Evolutionary conservation across 1,140 invertebrate genomes (phyloP).

Genomic region (Parapsyche elsis): DNA sequence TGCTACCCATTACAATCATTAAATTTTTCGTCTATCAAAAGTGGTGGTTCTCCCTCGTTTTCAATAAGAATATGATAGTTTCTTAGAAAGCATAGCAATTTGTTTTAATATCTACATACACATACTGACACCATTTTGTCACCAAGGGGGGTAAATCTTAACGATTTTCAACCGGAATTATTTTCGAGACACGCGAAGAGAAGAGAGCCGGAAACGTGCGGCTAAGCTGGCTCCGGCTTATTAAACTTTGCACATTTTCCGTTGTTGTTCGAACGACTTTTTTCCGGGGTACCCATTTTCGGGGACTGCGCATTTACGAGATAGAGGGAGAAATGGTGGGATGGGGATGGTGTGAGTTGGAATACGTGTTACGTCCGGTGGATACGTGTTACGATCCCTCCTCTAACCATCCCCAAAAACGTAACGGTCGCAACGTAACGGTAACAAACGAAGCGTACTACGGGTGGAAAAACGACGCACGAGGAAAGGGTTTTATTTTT

Average conservation of each 20-base stretch:
- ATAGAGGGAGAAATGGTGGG: not conserved
- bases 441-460: not conserved
- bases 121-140: not conserved
- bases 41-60: too few relatives aligned
- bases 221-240: not conserved
- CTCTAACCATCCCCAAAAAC: not conserved
- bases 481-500: too few relatives aligned
- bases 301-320: not conserved
- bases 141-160: not conserved
- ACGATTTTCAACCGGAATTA: not conserved
- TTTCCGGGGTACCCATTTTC: not conserved
- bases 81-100: too few relatives aligned
- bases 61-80: too few relatives aligned
- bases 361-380: too few relatives aligned
- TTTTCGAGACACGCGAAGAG: not conserved
- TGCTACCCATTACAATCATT: too few relatives aligned
- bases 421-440: not conserved
- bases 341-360: not conserved
- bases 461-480: too few relatives aligned
- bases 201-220: not conserved
- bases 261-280: conserved; percentile 13
- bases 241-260: conserved; percentile 30
- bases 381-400: too few relatives aligned
- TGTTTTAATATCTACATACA: not conserved
- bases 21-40: too few relatives aligned